Evolutionary conservation across 64 coral and sea anemone species (phyloP), one percentile per base, ranked within the genome.

Genomic region (Actinia tenebrosa): DNA sequence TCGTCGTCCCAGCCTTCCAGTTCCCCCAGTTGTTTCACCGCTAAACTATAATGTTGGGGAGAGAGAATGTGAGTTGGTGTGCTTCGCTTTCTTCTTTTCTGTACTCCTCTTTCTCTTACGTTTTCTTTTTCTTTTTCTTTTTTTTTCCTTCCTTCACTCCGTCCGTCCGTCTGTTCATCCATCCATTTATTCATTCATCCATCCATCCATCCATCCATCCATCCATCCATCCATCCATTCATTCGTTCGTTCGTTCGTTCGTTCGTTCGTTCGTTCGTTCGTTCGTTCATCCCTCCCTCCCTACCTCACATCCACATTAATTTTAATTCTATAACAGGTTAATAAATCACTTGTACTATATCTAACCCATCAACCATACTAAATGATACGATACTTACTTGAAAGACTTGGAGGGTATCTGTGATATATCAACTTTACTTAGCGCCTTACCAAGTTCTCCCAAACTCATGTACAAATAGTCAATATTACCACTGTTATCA

Each of bases 401-500:
- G 88, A 99, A 95, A 17, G 93, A 87, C 22, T 91, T 99, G 45
- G 87, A 72, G 6, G 90, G 84, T 71, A 99, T 92, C 16, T 62
- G 75, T 10, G 66, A 53, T 69, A 99, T 99, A 59, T 99, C 91
- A 19, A 92, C 91, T 30, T 95, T 91, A 9, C 85, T 92, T 16
- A 95, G 81, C 11, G 88, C 61, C 10, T 84, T 66, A 0, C 93
- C 97, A 30, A 99, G 83, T 27, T 99, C 85, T 23, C 97, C 97
- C 30, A 99, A 77, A 77, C 86, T 90, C 93, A 95, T 99, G 83
- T 92, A 99, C 3, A 77, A 84, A 50, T 99, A 85, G 7, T 92
- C 81, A 77, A 90, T 87, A 11, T 88, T 84, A 15, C 16, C 83
- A 52, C 77, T 88, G 5, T 91, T 86, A 43, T 95, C 79, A 16